Evolutionary conservation across 2,113 vertebrate species (phyloP).

Genomic region (Sciurus niger): DNA sequence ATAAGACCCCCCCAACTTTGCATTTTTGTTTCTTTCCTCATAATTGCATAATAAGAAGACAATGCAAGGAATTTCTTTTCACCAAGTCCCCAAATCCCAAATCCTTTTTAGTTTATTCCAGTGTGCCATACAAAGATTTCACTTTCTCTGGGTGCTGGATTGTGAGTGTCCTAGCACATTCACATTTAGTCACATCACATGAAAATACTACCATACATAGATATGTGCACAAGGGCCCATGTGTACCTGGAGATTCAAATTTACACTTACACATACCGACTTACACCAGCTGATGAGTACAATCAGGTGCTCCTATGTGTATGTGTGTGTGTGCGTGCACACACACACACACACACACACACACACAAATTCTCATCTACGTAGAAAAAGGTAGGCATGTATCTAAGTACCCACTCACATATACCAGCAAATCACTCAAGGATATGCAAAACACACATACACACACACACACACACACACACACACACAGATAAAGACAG

Average conservation of each 20-base stretch:
- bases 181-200: constrained; percentile 16
- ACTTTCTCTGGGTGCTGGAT: constrained; percentile 19
- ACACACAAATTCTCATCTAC: background rate
- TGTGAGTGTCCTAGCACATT: constrained; percentile 31
- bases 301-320: background rate
- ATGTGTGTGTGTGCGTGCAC: too few species aligned
- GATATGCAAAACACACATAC: background rate
- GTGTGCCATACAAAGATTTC: constrained; percentile 45
- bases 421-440: constrained; percentile 22
- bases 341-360: background rate
- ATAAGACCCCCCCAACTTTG: constrained; percentile 40
- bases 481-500: constrained; percentile 50
- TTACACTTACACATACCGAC: constrained; percentile 31
- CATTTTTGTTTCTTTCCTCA: constrained; percentile 51
- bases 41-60: constrained; percentile 58
- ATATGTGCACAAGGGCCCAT: background rate
- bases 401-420: background rate
- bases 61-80: constrained; percentile 62
- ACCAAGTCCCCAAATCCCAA: constrained; percentile 17
- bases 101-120: constrained; percentile 50
- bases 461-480: background rate
- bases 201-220: constrained; percentile 16
- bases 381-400: constrained; percentile 8
- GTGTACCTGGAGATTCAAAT: constrained; percentile 54
- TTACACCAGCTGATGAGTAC: constrained; percentile 32